Base-by-base conservation (phyloP, 2,888 invertebrate genomes). In the Ichneumoninae sp. region DNA sequence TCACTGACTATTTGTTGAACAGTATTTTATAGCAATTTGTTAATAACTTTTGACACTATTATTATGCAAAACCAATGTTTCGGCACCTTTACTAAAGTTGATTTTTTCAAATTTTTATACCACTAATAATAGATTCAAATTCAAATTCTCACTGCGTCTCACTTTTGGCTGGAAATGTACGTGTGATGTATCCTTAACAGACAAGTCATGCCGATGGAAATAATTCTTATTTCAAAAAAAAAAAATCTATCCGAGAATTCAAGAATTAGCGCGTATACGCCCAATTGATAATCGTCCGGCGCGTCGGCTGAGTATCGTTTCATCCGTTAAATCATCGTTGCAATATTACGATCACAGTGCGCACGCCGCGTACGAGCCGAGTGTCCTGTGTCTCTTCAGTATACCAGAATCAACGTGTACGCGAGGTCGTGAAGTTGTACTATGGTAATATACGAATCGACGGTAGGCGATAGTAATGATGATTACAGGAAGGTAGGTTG, bases 361-460 rank as follows among this genome's bases (percentile, higher is more conserved):
- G 90, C 88, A 88, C 86, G 86, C 87, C 86, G 79, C 80, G 22
- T 57, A 57, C 57, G 57, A 57, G 86, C 85, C 87, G 63, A 57
- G 30, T 54, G 52, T 79, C 54, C 30, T 47, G 40, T 73, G 50
- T 83, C 60, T 68, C 73, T 40, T 40, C 50, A 22, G 40, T 73
- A 54, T 66, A 57, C 47, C 63, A 63, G 69, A 10, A 52, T 76
- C 68, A 73, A 74, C 47, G 50, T 66, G 52, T 40, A 66, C 77
- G 81, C 88, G 89, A 88, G 76, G 74, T 85, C 90, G 81, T 69
- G 82, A 74, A 68, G 85, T 91, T 91, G 90, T 91, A 92, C 90
- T 92, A 92, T 90, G 91, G 92, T 92, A 91, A 92, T 91, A 93
- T 92, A 92, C 91, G 89, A 88, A 92, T 91, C 89, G 91, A 91